Evolutionary conservation across 2,113 vertebrate genomes (phyloP), one percentile per base, ranked within the genome.

Genomic region (Oryzias melastigma): DNA sequence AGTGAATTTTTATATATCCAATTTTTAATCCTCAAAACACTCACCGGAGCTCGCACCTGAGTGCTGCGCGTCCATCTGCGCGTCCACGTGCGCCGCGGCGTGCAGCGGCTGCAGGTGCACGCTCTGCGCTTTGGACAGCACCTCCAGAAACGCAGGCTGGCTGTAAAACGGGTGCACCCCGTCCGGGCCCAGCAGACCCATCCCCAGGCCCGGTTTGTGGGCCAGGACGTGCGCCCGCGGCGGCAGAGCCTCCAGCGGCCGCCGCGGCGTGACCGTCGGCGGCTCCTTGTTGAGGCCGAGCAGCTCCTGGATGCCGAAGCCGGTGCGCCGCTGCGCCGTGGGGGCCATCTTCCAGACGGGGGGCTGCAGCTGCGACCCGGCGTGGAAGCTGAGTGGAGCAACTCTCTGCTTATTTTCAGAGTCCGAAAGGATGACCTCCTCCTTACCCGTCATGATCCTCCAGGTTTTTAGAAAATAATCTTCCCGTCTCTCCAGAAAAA

Each of bases 281-380:
- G 95, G 92, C 78, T 98, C 96, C 91, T 97, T 97, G 89, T 97
- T 97, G 78, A 98, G 92, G 52, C 96, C 96, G 78, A 98, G 90
- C 78, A 98, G 96, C 90, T 98, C 97, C 88, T 98, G 97, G 79
- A 98, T 98, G 67, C 96, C 97, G 75, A 98, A 98, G 29, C 97
- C 97, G 1, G 95, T 97, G 92, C 95, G 96, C 75, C 95, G 89
- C 68, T 93, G 92, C 70, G 87, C 86, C 54, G 91, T 71, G 59
- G 86, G 82, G 55, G 81, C 78, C 73, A 76, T 91, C 72, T 91
- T 92, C 70, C 86, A 84, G 48, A 7, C 68, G 50, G 85, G 71
- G 49, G 69, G 75, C 47, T 17, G 86, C 71, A 83, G 85, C 55
- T 86, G 78, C 51, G 75, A 16, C 15, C 70, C 81, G 49, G 70